phyloP scores from a whole-genome alignment of 35 echinoderm and acorn worm species.

The Apostichopus californicus region DNA sequence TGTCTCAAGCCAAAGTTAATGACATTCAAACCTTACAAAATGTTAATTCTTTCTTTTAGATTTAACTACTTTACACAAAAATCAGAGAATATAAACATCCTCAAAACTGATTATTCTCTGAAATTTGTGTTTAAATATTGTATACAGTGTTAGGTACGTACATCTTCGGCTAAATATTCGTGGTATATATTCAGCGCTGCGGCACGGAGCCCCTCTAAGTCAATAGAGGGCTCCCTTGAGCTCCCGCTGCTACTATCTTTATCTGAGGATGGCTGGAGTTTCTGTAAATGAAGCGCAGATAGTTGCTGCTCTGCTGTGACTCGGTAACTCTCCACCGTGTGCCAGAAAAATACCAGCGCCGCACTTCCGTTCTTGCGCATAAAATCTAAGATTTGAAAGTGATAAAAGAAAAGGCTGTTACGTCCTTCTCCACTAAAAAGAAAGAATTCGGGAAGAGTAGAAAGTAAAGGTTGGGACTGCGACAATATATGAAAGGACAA shows the following conservation, averaged over 20 bases:
- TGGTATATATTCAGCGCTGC: constrained; percentile 94
- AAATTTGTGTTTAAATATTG: no score
- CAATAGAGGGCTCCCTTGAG: constrained; percentile 46
- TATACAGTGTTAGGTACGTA: constrained; percentile 41
- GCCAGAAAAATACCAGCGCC: constrained; percentile 88
- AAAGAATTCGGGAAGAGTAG: neutral
- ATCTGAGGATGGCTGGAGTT: constrained; percentile 62
- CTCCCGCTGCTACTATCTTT: constrained; percentile 48
- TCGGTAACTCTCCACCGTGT: constrained; percentile 83
- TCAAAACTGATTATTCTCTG: no score
- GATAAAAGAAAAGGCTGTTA: neutral
- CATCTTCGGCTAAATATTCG: constrained; percentile 93
- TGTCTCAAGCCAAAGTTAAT: no score
- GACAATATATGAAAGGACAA: neutral
- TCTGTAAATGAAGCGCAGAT: constrained; percentile 78
- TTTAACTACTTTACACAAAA: no score
- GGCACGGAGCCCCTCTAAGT: constrained; percentile 76
- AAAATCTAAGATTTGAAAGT: constrained; percentile 71
- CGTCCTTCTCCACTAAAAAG: neutral
- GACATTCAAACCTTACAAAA: no score
- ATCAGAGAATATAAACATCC: no score
- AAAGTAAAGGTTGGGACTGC: neutral
- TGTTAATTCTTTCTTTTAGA: no score
- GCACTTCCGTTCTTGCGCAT: constrained; percentile 78
- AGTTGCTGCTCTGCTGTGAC: constrained; percentile 94